phyloP scores from a whole-genome alignment of 2,113 vertebrate species.

The Dicrurus megarhynchus region DNA sequence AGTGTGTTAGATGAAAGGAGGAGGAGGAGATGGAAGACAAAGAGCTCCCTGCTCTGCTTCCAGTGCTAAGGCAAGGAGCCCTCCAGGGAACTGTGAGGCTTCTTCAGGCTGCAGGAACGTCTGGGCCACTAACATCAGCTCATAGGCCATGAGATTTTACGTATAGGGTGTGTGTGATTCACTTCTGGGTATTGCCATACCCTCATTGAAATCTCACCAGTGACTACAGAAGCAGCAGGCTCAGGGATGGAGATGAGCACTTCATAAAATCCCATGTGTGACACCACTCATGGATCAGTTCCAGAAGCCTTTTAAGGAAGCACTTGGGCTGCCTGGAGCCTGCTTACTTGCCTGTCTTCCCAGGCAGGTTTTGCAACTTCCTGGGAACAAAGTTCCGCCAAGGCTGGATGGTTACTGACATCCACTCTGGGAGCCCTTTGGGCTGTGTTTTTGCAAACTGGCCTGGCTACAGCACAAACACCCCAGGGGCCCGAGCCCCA shows the following conservation, averaged over 20 bases:
- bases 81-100: neutral
- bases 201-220: neutral
- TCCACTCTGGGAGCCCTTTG: neutral
- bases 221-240: neutral
- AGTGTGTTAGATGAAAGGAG: neutral
- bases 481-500: neutral
- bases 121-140: neutral
- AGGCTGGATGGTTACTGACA: neutral
- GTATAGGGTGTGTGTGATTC: neutral
- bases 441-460: neutral
- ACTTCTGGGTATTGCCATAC: neutral
- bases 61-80: neutral
- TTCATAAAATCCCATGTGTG: neutral
- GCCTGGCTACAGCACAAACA: neutral
- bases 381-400: neutral
- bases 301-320: constrained; percentile 24
- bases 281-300: neutral
- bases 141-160: neutral
- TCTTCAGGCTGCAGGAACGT: accelerated
- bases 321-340: neutral
- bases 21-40: neutral
- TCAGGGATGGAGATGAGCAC: neutral
- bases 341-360: neutral
- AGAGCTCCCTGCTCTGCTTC: neutral
- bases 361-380: constrained; percentile 32